Evolutionary conservation across 2,888 invertebrate genomes (phyloP).

Genomic region (Pollenia labialis): DNA sequence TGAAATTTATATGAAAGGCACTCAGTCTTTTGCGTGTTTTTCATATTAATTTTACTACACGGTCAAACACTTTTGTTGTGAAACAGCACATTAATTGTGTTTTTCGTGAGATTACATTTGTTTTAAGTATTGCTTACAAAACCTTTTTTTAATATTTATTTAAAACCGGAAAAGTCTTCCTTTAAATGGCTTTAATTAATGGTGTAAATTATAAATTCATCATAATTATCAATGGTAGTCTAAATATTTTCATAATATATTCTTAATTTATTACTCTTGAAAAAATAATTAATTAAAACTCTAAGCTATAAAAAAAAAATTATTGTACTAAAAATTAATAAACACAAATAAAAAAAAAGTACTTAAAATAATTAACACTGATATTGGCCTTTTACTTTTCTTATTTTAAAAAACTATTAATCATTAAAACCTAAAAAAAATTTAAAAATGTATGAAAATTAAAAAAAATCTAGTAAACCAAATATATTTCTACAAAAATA

Average conservation of each 20-base stretch:
- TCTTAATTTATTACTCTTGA: slow-evolving; percentile 41
- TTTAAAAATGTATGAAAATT: neutral
- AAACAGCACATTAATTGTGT: no score
- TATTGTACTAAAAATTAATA: slow-evolving; percentile 20
- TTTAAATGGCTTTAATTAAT: neutral
- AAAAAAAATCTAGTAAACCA: slow-evolving; percentile 26
- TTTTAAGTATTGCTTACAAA: no score
- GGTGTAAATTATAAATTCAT: slow-evolving; percentile 37
- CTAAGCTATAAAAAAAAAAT: slow-evolving; percentile 26
- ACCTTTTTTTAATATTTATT: no score
- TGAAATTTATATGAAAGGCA: no score
- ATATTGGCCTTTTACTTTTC: slow-evolving; percentile 74
- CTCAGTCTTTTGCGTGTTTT: no score
- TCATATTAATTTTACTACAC: no score
- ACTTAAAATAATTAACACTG: slow-evolving; percentile 57
- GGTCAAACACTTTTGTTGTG: no score
- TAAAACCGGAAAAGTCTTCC: no score
- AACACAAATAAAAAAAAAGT: neutral
- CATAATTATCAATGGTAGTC: slow-evolving; percentile 38
- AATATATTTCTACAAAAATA: slow-evolving; percentile 43
- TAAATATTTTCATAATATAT: slow-evolving; percentile 44
- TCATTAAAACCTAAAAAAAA: slow-evolving; percentile 42
- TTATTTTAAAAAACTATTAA: slow-evolving; percentile 56
- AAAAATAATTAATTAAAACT: slow-evolving; percentile 27
- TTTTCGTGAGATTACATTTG: no score